phyloP scores from a whole-genome alignment of 2,888 invertebrate genomes.

The Cistogaster globosa region DNA sequence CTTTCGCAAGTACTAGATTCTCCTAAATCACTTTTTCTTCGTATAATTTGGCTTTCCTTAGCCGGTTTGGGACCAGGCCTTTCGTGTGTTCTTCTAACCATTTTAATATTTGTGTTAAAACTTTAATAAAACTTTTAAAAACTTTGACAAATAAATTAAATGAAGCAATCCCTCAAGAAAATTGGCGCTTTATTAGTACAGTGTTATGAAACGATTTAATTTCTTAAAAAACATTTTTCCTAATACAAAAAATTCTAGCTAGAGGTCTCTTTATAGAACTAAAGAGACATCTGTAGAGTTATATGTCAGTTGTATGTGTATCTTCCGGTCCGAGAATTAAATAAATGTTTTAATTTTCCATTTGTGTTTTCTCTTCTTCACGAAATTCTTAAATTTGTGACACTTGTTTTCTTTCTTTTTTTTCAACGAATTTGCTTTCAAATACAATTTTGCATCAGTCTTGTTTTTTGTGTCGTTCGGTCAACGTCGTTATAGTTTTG shows the following conservation, averaged over 20 bases:
- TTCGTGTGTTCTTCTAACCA: not conserved
- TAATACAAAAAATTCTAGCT: not conserved
- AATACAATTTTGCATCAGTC: constrained; percentile 42
- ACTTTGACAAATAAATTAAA: not conserved
- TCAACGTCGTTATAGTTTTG: not conserved
- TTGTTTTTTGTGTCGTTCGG: constrained; percentile 56
- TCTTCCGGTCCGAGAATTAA: not conserved
- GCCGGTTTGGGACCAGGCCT: constrained; percentile 28
- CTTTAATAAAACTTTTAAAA: not conserved
- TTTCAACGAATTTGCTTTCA: constrained; percentile 29
- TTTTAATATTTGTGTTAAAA: not conserved
- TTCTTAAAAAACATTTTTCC: not conserved
- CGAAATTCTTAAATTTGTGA: constrained; percentile 1
- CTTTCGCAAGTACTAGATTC: not conserved
- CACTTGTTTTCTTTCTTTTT: constrained; percentile 48
- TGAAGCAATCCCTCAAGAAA: not conserved
- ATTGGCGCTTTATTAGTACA: constrained; percentile 1
- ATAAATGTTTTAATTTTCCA: not conserved
- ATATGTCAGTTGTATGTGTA: not conserved
- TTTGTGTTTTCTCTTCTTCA: not conserved
- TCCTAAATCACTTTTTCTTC: constrained; percentile 3
- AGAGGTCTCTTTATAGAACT: too few species aligned
- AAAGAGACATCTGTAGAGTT: not conserved
- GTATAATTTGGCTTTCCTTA: constrained; percentile 25
- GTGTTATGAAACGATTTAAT: constrained; percentile 22